phyloP scores from a whole-genome alignment of 2,888 invertebrate species.

The Glaucopsyche alexis region DNA sequence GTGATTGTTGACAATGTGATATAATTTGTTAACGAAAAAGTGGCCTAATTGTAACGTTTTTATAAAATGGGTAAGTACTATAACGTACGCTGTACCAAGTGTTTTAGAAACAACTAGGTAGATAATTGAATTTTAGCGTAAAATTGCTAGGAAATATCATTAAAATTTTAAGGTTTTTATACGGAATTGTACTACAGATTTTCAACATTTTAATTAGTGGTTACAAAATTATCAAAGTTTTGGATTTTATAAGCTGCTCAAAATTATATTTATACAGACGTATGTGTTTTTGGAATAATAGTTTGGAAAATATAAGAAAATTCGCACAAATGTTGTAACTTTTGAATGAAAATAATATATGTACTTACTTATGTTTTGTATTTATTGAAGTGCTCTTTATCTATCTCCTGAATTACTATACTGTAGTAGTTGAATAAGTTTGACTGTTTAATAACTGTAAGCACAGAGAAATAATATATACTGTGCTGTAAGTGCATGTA shows the following conservation, averaged over 20 bases:
- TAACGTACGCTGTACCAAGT: constrained; percentile 44
- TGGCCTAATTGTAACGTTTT: constrained; percentile 59
- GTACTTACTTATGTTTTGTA: background rate
- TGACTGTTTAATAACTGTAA: background rate
- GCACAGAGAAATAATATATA: too few species aligned
- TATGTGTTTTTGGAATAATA: constrained; percentile 1
- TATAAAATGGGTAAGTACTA: constrained; percentile 46
- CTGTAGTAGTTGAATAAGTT: background rate
- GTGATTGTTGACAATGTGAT: constrained; percentile 68
- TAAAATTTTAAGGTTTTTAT: constrained; percentile 14
- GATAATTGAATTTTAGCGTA: constrained; percentile 18
- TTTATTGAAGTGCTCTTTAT: background rate
- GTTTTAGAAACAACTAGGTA: constrained; percentile 24
- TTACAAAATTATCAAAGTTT: background rate
- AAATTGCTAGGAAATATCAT: constrained; percentile 14
- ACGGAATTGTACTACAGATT: constrained; percentile 20
- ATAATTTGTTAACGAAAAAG: constrained; percentile 58
- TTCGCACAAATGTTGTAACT: background rate
- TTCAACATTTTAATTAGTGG: background rate
- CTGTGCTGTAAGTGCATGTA: too few species aligned
- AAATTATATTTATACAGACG: background rate
- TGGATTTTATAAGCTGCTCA: background rate
- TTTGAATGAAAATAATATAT: background rate
- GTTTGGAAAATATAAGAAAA: background rate
- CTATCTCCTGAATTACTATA: too few species aligned